Base-by-base conservation (phyloP, 2,888 invertebrate species). In the Ectemnius lituratus region DNA sequence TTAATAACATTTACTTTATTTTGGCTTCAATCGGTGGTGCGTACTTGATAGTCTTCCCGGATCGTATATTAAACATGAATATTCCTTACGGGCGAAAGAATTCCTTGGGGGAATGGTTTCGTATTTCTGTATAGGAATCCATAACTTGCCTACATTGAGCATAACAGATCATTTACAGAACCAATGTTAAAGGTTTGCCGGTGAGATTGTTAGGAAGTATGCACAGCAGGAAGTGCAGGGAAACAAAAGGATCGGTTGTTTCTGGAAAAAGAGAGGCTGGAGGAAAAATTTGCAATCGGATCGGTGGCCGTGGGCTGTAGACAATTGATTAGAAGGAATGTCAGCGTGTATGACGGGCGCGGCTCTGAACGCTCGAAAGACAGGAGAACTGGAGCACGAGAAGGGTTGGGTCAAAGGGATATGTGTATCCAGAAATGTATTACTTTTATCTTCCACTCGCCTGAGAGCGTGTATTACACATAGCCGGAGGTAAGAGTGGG, bases 361-460 rank as follows among this genome's bases (percentile, higher is more conserved):
- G 62, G 49, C 56, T 73, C 75, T 49, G 52, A 27, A 57, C 4
- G 59, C 56, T 18, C 8, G 63, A 18, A 59, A 62, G 27, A 58
- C 16, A 58, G 60, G 58, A 20, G 27, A 23, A 6, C 46, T 8
- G 13, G 59, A 57, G 28, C 56, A 23, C 52, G 23, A 18, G 13
- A 47, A 20, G 27, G 14, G 20, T 47, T 23, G 76, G 76, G 80
- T 85, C 79, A 81, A 84, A 85, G 78, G 73, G 67, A 76, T 75
- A 81, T 37, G 37, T 37, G 37, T 37, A 37, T 75, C 76, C 61
- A 62, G 57, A 79, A 80, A 81, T 74, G 71, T 83, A 82, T 82
- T 83, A 77, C 78, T 77, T 81, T 80, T 73, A 76, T 77, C 75
- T 73, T 63, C 28, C 46, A 60, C 49, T 58, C 64, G 37, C 64